A percentile compares a stretch with the other conserved stretches of the same genome.
Conservation (phyloP, 2,888 invertebrate species). For the Mimachlamys varia region DNA sequence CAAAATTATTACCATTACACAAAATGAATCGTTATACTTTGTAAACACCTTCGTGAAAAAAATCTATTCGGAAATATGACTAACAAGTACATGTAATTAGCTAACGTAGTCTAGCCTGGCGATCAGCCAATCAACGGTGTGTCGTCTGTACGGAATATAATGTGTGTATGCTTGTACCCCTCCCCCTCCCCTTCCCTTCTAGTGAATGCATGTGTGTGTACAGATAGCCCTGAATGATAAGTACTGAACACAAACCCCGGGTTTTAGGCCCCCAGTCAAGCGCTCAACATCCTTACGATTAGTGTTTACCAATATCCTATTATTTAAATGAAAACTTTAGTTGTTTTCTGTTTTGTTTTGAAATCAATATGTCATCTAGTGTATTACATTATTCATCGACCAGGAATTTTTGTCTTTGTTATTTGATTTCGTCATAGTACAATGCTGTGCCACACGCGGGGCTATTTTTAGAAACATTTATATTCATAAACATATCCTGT, state of each 20-base stretch:
- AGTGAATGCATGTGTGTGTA: not conserved
- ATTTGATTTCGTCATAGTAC: not conserved
- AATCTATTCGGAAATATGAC: not conserved
- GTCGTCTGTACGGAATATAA: not conserved
- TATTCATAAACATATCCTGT: not conserved
- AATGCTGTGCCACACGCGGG: not conserved
- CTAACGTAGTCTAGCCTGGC: too few relatives aligned
- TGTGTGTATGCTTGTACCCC: too few relatives aligned
- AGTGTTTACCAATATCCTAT: not conserved
- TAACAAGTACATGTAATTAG: too few relatives aligned
- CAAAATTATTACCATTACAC: too few relatives aligned
- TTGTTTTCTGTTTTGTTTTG: not conserved
- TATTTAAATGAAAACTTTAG: not conserved
- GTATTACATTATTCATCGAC: not conserved
- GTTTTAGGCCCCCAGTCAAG: not conserved
- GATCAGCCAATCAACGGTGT: too few relatives aligned
- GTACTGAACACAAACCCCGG: not conserved
- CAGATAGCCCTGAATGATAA: not conserved
- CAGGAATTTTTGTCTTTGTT: slow-evolving; percentile 14
- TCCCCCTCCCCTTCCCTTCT: too few relatives aligned
- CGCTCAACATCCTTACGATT: not conserved
- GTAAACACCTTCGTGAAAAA: not conserved
- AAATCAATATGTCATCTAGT: slow-evolving; percentile 10
- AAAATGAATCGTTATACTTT: not conserved
- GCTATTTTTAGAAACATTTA: slow-evolving; percentile 6